phyloP scores from a whole-genome alignment of 1,140 invertebrate species.

The Caenorhabditis tropicalis region DNA sequence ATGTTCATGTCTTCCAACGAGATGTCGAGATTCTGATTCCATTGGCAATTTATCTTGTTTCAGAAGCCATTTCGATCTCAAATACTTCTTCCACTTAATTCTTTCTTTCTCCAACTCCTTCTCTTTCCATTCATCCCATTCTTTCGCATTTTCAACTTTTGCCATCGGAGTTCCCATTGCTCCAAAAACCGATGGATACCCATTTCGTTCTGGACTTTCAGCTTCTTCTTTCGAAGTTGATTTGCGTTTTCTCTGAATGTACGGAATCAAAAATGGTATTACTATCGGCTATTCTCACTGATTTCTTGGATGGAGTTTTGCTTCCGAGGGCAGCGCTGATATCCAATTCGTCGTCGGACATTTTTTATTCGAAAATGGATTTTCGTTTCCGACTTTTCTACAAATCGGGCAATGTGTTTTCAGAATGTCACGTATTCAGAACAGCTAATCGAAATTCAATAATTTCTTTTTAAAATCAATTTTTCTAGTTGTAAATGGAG shows the following conservation, averaged over 20 bases:
- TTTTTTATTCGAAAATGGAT: not conserved
- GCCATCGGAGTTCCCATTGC: slow-evolving; percentile 27
- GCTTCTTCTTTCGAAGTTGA: not conserved
- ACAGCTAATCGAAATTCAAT: too few species aligned
- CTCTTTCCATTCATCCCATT: slow-evolving; percentile 30
- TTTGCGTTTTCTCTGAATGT: not conserved
- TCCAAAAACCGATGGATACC: slow-evolving; percentile 11
- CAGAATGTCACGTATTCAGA: not conserved
- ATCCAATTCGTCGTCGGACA: slow-evolving; percentile 13
- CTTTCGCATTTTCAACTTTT: not conserved
- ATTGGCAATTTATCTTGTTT: not conserved
- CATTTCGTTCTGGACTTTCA: not conserved
- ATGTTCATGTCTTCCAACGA: not conserved
- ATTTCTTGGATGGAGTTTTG: not conserved
- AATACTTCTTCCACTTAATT: slow-evolving; percentile 11
- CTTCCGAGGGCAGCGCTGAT: slow-evolving; percentile 20
- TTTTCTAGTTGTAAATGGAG: too few species aligned
- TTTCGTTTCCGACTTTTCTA: not conserved
- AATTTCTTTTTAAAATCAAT: too few species aligned
- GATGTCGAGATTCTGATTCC: not conserved
- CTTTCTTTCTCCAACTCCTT: slow-evolving; percentile 5
- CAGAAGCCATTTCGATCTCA: slow-evolving; percentile 24
- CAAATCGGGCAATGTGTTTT: not conserved
- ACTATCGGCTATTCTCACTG: not conserved
- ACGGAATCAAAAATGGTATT: not conserved